These are phyloP conservation scores for Scaeva pyrastri DNA, from an alignment of 2,888 invertebrate genomes.

Conservation along the genomic window DNA sequence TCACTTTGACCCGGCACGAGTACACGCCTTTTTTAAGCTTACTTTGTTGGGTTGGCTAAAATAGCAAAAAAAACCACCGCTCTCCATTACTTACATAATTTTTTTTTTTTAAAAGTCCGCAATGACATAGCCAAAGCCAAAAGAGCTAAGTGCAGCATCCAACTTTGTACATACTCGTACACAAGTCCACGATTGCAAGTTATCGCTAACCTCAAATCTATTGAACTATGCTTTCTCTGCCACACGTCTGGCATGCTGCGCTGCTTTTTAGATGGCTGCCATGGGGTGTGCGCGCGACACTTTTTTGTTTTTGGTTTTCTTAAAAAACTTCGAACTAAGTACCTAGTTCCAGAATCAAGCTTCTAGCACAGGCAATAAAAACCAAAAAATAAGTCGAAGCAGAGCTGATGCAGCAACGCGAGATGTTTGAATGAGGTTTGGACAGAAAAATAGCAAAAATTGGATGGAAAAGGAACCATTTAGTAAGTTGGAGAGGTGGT, in stretches of 20 bases:
- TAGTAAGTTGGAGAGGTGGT: too few species aligned
- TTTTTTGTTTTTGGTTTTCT: conserved; percentile 31
- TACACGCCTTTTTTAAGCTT: conserved; percentile 66
- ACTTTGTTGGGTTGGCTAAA: neutral
- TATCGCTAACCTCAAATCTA: conserved; percentile 65
- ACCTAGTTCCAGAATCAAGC: conserved; percentile 51
- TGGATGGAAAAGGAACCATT: conserved; percentile 50
- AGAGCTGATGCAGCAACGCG: neutral
- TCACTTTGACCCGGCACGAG: conserved; percentile 73
- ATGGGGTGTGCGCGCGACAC: conserved; percentile 69
- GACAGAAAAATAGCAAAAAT: conserved; percentile 29
- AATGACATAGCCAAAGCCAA: conserved; percentile 30
- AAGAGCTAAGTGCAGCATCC: conserved; percentile 35
- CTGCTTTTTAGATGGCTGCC: conserved; percentile 48
- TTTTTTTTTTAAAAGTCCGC: conserved; percentile 14
- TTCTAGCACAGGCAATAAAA: conserved; percentile 18
- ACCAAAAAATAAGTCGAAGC: conserved; percentile 40
- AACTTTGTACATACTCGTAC: neutral
- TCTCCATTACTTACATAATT: conserved; percentile 66
- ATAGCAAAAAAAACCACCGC: conserved; percentile 7
- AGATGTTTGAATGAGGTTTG: conserved; percentile 42
- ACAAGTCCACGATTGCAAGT: conserved; percentile 41
- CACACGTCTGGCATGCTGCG: conserved; percentile 72
- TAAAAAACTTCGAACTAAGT: too few species aligned
- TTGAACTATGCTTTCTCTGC: conserved; percentile 75